phyloP scores from a whole-genome alignment of 2,113 vertebrate genomes.

The Caloenas nicobarica region DNA sequence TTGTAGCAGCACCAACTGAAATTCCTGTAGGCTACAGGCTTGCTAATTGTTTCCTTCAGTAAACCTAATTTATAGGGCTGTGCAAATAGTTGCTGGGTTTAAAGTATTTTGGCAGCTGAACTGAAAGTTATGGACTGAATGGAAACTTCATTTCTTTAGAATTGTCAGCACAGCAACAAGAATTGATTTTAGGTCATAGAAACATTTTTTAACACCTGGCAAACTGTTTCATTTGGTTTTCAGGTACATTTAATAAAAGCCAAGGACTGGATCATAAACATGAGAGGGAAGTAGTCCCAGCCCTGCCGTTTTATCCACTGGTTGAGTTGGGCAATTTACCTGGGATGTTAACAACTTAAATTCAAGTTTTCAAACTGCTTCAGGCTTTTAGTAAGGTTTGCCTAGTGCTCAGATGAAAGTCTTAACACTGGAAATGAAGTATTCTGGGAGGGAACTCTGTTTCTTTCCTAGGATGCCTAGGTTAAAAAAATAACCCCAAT shows the following conservation, averaged over 20 bases:
- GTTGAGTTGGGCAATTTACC: constrained; percentile 1
- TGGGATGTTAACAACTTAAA: constrained; percentile 11
- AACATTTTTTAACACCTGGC: constrained; percentile 44
- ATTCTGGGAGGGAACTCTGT: neutral
- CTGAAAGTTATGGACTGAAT: constrained; percentile 38
- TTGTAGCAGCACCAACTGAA: constrained; percentile 18
- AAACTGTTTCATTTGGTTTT: constrained; percentile 50
- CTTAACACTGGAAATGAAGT: neutral
- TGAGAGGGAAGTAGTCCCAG: constrained; percentile 16
- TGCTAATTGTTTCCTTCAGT: constrained; percentile 61
- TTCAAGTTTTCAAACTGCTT: neutral
- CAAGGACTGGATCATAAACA: constrained; percentile 31
- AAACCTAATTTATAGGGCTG: constrained; percentile 54
- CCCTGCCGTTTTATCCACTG: neutral
- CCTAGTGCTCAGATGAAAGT: neutral
- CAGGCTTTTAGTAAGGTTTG: neutral
- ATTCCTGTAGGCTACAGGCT: constrained; percentile 50
- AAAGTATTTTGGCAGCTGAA: constrained; percentile 59
- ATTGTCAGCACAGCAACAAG: constrained; percentile 4
- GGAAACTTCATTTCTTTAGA: constrained; percentile 61
- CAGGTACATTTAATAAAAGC: constrained; percentile 45
- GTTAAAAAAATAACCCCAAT: neutral
- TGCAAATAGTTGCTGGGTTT: constrained; percentile 45
- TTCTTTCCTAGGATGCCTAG: neutral
- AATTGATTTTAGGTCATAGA: constrained; percentile 27